These are phyloP conservation scores for Sclerurus mexicanus DNA, from an alignment of 2,113 vertebrate genomes.

Conservation along the genomic window DNA sequence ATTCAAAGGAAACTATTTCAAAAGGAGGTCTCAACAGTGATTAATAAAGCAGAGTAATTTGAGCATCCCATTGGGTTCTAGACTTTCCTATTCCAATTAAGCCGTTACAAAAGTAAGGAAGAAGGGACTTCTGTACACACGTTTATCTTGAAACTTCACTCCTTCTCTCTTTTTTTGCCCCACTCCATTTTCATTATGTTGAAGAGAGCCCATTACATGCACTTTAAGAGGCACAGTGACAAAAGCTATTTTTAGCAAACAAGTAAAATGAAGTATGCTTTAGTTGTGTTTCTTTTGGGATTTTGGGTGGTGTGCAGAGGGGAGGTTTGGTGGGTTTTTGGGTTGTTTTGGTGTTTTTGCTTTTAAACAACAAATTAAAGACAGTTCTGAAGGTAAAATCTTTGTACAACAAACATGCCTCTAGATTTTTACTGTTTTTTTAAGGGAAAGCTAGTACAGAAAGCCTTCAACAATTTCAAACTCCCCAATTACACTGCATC, in stretches of 20 bases:
- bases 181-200: not conserved
- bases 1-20: conserved; percentile 49
- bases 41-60: conserved; percentile 44
- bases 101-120: not conserved
- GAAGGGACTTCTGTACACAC: not conserved
- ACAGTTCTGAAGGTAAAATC: not conserved
- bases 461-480: not conserved
- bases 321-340: not conserved
- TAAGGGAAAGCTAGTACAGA: not conserved
- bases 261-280: not conserved
- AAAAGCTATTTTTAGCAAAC: not conserved
- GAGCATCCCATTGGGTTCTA: not conserved
- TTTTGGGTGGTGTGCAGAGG: not conserved
- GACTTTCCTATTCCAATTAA: not conserved
- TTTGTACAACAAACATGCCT: not conserved
- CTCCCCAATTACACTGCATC: not conserved
- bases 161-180: not conserved
- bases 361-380: not conserved
- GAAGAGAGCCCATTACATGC: not conserved
- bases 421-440: not conserved
- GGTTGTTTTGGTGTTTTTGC: not conserved
- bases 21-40: not conserved
- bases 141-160: not conserved
- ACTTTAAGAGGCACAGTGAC: not conserved
- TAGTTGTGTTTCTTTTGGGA: not conserved